Base-by-base conservation (phyloP, 2,888 invertebrate genomes). In the Tethea ocularis region DNA sequence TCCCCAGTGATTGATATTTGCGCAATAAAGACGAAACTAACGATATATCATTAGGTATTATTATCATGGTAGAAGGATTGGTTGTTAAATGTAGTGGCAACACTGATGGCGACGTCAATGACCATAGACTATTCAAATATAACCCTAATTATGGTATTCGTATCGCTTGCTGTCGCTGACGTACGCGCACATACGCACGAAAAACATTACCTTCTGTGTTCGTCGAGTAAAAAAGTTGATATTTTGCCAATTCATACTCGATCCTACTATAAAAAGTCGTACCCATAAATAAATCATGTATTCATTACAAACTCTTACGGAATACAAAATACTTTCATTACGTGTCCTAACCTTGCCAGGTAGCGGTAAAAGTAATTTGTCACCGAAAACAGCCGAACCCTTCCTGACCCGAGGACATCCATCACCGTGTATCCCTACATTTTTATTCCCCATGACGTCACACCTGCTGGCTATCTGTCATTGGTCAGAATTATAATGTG, bases 371-470 rank as follows among this genome's bases (percentile, higher is more conserved):
- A 3, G 46, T 46, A 46, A 46, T 46, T 46, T 46, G 46, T 46
- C 46, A 46, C 46, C 46, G 38, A 15, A n/a, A 4, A 38, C 38
- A 38, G 4, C 38, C 38, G 20, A 46, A 20, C 46, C 46, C 20
- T 46, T 46, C 46, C 46, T 46, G 46, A 46, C 46, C 46, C 20
- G 20, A 20, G 46, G 46, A 46, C 46, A 46, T 46, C 46, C 46
- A 46, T 46, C 46, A 46, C 46, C 8, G 46, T n/a, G 2, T 20
- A 20, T n/a, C 46, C 46, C 46, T 46, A 46, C 17, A 41, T 41
- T 46, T 46, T 46, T 46, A 20, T 20, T 46, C 15, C 33, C 10
- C 20, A 2, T 46, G 46, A 46, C 46, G 46, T 46, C 46, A 46
- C 46, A 46, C 46, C 46, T 20, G 38, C 13, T 13, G 46, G 7